Evolutionary conservation across 2,113 vertebrate species (phyloP).

Genomic region (Brachyhypopomus occidentalis): DNA sequence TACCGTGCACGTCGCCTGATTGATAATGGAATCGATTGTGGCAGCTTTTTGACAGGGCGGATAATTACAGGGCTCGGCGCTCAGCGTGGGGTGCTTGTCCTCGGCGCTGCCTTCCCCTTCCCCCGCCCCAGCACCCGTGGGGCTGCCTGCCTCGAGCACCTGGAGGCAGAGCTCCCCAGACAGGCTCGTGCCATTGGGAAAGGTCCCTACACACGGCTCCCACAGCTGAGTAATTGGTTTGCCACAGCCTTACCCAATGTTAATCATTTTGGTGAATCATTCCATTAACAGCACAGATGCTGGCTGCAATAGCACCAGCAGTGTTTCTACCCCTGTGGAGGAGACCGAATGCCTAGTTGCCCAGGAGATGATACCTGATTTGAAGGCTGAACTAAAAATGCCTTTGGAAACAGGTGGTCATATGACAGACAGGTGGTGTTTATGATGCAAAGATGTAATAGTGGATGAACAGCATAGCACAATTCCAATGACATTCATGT

Average conservation of each 20-base stretch:
- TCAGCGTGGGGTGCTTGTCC: not conserved
- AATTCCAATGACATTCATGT: no score
- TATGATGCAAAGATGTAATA: no score
- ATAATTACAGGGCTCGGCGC: conserved; percentile 44
- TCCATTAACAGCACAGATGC: conserved; percentile 30
- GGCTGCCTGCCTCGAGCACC: not conserved
- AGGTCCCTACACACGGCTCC: conserved; percentile 6
- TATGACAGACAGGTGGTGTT: not conserved
- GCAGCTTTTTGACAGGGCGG: conserved; percentile 45
- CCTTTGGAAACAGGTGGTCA: not conserved
- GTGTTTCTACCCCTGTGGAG: not conserved
- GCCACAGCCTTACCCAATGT: conserved; percentile 40
- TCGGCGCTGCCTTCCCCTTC: not conserved
- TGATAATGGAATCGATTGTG: conserved; percentile 52
- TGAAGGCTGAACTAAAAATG: not conserved
- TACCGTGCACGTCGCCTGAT: conserved; percentile 30
- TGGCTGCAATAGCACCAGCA: not conserved
- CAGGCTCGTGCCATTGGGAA: not conserved
- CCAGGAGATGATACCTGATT: not conserved
- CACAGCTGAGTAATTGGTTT: conserved; percentile 47
- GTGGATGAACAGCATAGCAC: no score
- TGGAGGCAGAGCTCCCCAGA: not conserved
- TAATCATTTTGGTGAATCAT: conserved; percentile 42
- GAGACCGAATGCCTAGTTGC: not conserved
- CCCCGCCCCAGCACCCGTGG: not conserved